phyloP scores from a whole-genome alignment of 2,888 invertebrate genomes.

The Eurytoma californica region DNA sequence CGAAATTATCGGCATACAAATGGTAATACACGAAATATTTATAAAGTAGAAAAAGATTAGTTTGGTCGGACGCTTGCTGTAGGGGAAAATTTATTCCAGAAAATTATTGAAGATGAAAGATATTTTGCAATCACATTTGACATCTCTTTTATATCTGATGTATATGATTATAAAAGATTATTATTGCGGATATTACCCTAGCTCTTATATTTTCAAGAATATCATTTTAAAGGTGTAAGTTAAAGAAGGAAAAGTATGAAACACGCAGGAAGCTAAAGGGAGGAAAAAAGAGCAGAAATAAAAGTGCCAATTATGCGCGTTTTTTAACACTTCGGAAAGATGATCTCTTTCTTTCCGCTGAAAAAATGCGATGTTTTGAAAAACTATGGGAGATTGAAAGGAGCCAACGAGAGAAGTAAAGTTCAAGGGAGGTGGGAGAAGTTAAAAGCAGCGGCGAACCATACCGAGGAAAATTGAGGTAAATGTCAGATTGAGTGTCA shows the following conservation, averaged over 20 bases:
- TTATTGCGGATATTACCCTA: neutral
- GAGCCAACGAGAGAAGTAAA: neutral
- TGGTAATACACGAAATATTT: too few species aligned
- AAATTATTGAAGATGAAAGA: neutral
- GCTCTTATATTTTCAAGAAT: neutral
- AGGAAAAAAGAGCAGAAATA: neutral
- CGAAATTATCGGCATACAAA: too few species aligned
- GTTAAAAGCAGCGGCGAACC: neutral
- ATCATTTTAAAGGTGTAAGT: neutral
- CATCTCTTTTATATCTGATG: neutral
- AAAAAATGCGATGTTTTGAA: neutral
- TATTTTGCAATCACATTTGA: neutral
- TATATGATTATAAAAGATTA: neutral
- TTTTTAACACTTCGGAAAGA: conserved; percentile 8
- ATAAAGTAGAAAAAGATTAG: conserved; percentile 13
- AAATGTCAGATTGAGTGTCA: conserved; percentile 31
- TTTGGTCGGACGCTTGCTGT: conserved; percentile 14
- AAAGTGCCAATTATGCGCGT: conserved; percentile 18
- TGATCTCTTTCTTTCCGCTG: conserved; percentile 10
- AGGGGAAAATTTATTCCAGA: neutral
- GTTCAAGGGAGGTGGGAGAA: conserved; percentile 3
- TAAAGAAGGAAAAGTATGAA: neutral
- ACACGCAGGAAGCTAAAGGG: too few species aligned
- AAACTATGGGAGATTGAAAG: conserved; percentile 8
- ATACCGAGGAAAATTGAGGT: conserved; percentile 16